phyloP scores from a whole-genome alignment of 1,140 invertebrate species.

The Hermatobates lingyangjiaoensis region DNA sequence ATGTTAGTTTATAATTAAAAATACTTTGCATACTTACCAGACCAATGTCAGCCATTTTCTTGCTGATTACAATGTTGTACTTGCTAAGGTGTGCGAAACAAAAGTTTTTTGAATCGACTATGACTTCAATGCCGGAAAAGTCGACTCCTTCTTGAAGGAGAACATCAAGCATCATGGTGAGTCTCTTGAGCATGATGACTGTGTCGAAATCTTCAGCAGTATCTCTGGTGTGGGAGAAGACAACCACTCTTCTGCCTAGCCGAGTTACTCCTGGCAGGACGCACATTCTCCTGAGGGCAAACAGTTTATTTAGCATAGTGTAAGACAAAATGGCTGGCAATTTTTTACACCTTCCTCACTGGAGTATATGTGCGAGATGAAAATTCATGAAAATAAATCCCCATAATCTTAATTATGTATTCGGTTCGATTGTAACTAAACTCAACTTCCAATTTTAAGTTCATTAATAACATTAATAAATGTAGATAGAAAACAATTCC shows the following conservation, averaged over 20 bases:
- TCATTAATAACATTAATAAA: too few species aligned
- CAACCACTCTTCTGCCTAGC: slow-evolving; percentile 14
- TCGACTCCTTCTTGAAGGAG: slow-evolving; percentile 14
- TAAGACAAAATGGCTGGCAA: too few species aligned
- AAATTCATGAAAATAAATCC: too few species aligned
- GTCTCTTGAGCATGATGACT: slow-evolving; percentile 11
- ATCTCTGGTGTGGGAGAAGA: slow-evolving; percentile 16
- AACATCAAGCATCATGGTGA: slow-evolving; percentile 17
- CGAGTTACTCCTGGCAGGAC: slow-evolving; percentile 15
- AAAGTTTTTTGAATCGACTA: slow-evolving; percentile 13
- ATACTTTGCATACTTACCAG: slow-evolving; percentile 15
- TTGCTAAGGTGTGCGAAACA: slow-evolving; percentile 12
- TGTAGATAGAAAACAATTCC: too few species aligned
- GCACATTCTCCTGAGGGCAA: slow-evolving; percentile 11
- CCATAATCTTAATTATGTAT: too few species aligned
- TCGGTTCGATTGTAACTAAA: too few species aligned
- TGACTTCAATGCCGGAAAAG: slow-evolving; percentile 11
- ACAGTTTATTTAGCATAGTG: too few species aligned
- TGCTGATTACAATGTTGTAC: slow-evolving; percentile 13
- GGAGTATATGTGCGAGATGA: too few species aligned
- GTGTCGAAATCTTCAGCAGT: slow-evolving; percentile 15
- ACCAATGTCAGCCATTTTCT: slow-evolving; percentile 11
- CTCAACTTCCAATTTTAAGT: too few species aligned
- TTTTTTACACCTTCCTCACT: too few species aligned
- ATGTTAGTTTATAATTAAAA: too few species aligned